Conservation (phyloP, 1,140 invertebrate species). For the Cotesia chilonis region DNA sequence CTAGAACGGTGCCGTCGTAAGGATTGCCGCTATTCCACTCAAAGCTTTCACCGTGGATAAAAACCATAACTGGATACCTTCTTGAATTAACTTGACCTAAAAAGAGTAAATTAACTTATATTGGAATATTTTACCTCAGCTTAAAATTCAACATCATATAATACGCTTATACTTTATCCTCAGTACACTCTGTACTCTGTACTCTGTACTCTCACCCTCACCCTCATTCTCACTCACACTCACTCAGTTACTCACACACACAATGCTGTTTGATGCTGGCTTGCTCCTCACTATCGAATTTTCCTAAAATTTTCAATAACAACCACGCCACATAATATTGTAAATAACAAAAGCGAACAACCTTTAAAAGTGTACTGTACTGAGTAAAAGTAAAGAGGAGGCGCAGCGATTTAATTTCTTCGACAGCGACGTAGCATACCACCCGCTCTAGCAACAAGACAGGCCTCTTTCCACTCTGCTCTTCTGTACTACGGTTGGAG, state of each 20-base stretch:
- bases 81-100: slow-evolving; percentile 61
- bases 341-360: slow-evolving; percentile 34
- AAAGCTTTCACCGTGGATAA: slow-evolving; percentile 91
- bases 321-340: background rate
- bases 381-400: background rate
- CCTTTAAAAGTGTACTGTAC: background rate
- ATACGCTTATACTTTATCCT: slow-evolving; percentile 1
- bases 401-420: slow-evolving; percentile 37
- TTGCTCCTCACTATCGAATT: background rate
- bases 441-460: too few relatives aligned
- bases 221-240: too few relatives aligned
- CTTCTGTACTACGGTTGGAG: too few relatives aligned
- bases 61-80: slow-evolving; percentile 84
- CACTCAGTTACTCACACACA: too few relatives aligned
- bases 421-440: slow-evolving; percentile 24
- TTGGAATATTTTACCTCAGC: background rate
- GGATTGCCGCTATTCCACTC: slow-evolving; percentile 93
- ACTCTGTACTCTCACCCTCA: too few relatives aligned
- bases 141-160: slow-evolving; percentile 8
- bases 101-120: slow-evolving; percentile 21
- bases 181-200: too few relatives aligned
- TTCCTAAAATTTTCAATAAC: slow-evolving; percentile 10
- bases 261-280: background rate
- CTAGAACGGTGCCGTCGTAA: slow-evolving; percentile 87
- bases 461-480: too few relatives aligned